Percentiles rank a stretch among this genome's conserved stretches.
Conservation (phyloP, 2,113 vertebrate species). For the Otus sunia region DNA sequence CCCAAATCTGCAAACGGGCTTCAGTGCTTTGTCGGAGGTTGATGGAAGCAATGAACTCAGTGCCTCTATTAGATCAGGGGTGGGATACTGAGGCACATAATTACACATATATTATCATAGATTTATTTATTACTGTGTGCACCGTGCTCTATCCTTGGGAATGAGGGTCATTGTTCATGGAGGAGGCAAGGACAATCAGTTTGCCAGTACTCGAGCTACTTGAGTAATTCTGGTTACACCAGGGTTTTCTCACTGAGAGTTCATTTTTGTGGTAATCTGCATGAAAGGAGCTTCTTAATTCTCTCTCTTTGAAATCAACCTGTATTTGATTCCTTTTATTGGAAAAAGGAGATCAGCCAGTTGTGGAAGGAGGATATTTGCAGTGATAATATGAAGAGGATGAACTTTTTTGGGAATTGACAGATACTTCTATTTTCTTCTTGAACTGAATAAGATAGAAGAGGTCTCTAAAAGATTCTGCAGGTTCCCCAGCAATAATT, state of each 20-base stretch:
- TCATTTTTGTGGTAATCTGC: not conserved
- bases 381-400: not conserved
- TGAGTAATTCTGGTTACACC: not conserved
- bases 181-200: not conserved
- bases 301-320: not conserved
- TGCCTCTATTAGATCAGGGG: not conserved
- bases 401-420: not conserved
- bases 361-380: not conserved
- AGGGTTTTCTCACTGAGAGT: not conserved
- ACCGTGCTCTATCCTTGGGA: fast-evolving
- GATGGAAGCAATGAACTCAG: not conserved
- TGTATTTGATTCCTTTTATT: not conserved
- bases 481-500: not conserved
- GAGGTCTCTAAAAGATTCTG: not conserved
- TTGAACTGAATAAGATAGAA: not conserved
- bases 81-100: not conserved
- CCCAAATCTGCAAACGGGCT: fast-evolving
- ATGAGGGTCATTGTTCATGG: not conserved
- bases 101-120: not conserved
- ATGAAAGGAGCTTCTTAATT: not conserved
- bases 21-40: not conserved
- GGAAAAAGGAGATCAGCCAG: not conserved
- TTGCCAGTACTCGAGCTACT: not conserved
- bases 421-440: not conserved
- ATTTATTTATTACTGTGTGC: not conserved